phyloP scores from a whole-genome alignment of 1,140 invertebrate genomes.

The Triops cancriformis region DNA sequence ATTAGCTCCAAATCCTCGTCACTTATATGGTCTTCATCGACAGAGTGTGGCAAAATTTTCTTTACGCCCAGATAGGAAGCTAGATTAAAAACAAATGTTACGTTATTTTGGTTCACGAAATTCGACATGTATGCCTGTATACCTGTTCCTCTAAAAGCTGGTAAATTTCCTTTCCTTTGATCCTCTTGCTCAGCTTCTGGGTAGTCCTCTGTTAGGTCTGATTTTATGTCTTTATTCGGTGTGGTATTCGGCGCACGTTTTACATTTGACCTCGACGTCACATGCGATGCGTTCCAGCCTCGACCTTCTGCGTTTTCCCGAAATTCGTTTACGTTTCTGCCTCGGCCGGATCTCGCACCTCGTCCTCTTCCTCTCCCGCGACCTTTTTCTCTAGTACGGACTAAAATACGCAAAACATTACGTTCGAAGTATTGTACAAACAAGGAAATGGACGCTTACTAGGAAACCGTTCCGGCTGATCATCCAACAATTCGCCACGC shows the following conservation, averaged over 20 bases:
- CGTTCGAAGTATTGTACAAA: background rate
- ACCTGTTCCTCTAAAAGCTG: slow-evolving; percentile 11
- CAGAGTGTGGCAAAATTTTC: background rate
- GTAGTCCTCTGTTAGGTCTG: background rate
- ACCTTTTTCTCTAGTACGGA: background rate
- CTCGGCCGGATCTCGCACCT: background rate
- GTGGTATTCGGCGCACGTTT: background rate
- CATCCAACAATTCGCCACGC: slow-evolving; percentile 37
- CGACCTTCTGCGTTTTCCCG: too few relatives aligned
- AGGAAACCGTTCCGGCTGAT: slow-evolving; percentile 32
- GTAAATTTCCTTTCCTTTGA: slow-evolving; percentile 20
- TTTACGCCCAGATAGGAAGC: background rate
- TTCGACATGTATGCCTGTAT: background rate
- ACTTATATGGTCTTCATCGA: background rate
- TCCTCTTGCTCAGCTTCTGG: background rate
- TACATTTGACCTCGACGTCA: background rate
- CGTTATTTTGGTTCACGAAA: background rate
- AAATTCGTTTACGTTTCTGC: background rate
- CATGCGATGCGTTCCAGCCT: background rate
- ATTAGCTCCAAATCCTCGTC: background rate
- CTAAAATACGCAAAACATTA: background rate
- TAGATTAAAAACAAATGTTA: background rate
- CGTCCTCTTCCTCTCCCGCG: slow-evolving; percentile 23
- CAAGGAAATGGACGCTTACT: slow-evolving; percentile 32
- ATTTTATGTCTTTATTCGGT: background rate